Evolutionary conservation across 2,797 vertebrate species (phyloP).

Genomic region (Vireo griseus): DNA sequence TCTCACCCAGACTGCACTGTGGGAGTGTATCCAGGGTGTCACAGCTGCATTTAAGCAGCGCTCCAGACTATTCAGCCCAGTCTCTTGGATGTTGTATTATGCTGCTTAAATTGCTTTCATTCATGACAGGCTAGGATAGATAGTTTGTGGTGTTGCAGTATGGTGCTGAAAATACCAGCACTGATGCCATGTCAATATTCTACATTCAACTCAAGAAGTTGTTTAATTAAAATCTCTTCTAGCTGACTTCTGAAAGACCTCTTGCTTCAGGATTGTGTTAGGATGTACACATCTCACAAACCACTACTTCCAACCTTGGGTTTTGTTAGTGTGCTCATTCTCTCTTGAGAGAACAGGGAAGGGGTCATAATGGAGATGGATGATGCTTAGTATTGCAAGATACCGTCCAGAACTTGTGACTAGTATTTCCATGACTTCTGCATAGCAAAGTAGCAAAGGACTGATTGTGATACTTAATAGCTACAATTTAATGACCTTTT

Average conservation of each 20-base stretch:
- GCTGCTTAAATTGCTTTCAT: background rate
- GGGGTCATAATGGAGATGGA: background rate
- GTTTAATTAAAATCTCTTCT: background rate
- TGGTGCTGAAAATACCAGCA: background rate
- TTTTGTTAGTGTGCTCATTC: background rate
- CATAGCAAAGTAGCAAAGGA: background rate
- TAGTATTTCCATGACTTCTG: background rate
- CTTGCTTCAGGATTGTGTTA: background rate
- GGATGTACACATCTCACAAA: accelerated
- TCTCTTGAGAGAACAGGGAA: background rate
- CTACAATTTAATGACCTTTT: background rate
- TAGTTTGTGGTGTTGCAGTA: background rate
- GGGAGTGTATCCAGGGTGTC: background rate
- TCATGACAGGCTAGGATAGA: background rate
- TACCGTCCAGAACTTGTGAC: background rate
- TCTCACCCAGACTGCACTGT: accelerated
- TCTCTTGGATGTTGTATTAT: background rate
- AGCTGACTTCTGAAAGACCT: background rate
- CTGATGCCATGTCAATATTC: background rate
- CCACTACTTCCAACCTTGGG: background rate
- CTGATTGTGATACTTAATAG: background rate
- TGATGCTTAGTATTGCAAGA: background rate
- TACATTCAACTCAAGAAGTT: background rate
- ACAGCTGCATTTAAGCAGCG: background rate
- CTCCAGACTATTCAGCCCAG: background rate